Evolutionary conservation across 1,140 invertebrate genomes (phyloP), one percentile per base, ranked within the genome.

Genomic region (Telenomus remus): DNA sequence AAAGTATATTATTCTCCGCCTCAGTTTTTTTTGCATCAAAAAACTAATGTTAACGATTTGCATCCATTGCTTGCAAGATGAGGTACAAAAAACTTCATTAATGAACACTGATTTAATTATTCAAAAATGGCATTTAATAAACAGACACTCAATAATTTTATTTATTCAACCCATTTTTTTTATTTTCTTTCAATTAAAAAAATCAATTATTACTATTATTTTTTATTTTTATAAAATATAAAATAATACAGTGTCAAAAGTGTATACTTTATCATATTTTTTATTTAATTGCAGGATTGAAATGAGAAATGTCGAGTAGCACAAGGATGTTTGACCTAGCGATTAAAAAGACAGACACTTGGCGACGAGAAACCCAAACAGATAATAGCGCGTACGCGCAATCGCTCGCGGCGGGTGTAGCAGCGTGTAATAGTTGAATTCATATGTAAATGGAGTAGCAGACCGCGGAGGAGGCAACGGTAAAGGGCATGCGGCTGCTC

Each of bases 391-490:
- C 37, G 50, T 61, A 71, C 64, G 59, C 60, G 69, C 56, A 69
- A 73, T 74, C 63, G 57, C 63, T 65, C 47, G 49, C 69, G 57
- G 61, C 75, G 74, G 61, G 54, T 66, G 76, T 78, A 61, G 55
- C 65, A 73, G 76, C 79, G 70, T 76, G 81, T 84, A 84, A 85
- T 84, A 84, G 83, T 84, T 85, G 83, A 85, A 85, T 85, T 85
- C 84, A 85, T 85, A 85, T 85, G 84, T 83, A 85, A 85, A 85
- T 85, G 82, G 79, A 81, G 77, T 78, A 74, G 81, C 75, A 79
- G 76, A 78, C 51, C 70, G 43, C 64, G 76, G 57, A 59, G 78
- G 69, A 60, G 75, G 76, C 76, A 56, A 76, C 33, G 76, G 74
- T 73, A 71, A 57, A 46, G 37, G 65, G 65, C 42, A 56, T 49